Percentiles rank a stretch among this genome's conserved stretches.
Conservation (phyloP, 1,140 invertebrate genomes). For the Littorina saxatilis region DNA sequence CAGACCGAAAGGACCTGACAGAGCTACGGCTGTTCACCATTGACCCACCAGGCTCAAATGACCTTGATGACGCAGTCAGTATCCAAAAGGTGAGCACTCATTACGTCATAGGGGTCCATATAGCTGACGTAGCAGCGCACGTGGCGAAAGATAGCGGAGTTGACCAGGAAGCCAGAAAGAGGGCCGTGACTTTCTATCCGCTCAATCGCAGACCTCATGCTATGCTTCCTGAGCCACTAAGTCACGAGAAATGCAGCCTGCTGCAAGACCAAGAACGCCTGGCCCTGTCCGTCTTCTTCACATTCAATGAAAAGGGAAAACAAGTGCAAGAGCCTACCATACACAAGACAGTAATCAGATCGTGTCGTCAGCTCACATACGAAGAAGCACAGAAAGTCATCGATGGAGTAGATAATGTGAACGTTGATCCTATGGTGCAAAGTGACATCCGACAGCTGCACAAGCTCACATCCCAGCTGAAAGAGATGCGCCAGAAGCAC, state of each 20-base stretch:
- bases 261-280: slow-evolving; percentile 65
- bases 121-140: slow-evolving; percentile 71
- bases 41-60: slow-evolving; percentile 97
- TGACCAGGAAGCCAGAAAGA: slow-evolving; percentile 66
- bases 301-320: slow-evolving; percentile 44
- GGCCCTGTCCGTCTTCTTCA: slow-evolving; percentile 60
- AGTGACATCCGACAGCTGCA: slow-evolving; percentile 27
- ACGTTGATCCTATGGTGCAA: background rate
- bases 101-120: slow-evolving; percentile 66
- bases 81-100: slow-evolving; percentile 44
- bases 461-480: slow-evolving; percentile 29
- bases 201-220: slow-evolving; percentile 54
- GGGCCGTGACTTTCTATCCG: slow-evolving; percentile 68
- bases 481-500: slow-evolving; percentile 32
- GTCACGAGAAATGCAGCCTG: slow-evolving; percentile 72
- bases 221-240: slow-evolving; percentile 74
- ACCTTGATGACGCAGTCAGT: slow-evolving; percentile 98
- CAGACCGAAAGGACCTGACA: slow-evolving; percentile 84
- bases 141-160: slow-evolving; percentile 56
- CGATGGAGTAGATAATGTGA: slow-evolving; percentile 6
- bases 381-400: slow-evolving; percentile 42
- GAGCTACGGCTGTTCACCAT: slow-evolving; percentile 89
- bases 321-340: slow-evolving; percentile 15
- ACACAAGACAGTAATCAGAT: slow-evolving; percentile 30
- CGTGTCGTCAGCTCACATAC: slow-evolving; percentile 42